These are phyloP conservation scores for Barypeithes pellucidus DNA, from an alignment of 2,888 invertebrate genomes.

Conservation along the genomic window DNA sequence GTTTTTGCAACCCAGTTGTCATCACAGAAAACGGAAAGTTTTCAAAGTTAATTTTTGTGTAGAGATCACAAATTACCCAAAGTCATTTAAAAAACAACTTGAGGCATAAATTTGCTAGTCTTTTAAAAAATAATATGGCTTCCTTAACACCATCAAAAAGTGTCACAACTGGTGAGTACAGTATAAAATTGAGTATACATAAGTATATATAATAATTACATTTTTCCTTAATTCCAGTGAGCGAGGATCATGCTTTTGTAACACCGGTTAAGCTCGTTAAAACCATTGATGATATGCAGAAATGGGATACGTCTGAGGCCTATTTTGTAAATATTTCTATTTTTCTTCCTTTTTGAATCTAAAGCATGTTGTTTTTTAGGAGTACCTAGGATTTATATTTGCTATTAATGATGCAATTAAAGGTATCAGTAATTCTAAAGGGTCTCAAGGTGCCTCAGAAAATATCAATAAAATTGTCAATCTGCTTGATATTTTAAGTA, in stretches of 20 bases:
- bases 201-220: not conserved
- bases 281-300: constrained; percentile 79
- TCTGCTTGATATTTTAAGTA: constrained; percentile 81
- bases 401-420: constrained; percentile 90
- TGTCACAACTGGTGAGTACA: constrained; percentile 33
- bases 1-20: no score
- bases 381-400: constrained; percentile 90
- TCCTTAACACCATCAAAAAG: constrained; percentile 27
- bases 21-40: no score
- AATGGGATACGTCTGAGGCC: constrained; percentile 90
- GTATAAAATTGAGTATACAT: not conserved
- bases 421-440: constrained; percentile 79
- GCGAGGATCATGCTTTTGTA: constrained; percentile 76
- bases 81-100: no score
- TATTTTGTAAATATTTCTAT: constrained; percentile 77
- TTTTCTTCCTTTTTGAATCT: constrained; percentile 29
- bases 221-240: constrained; percentile 63
- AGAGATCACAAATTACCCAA: no score
- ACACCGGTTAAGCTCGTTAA: constrained; percentile 79
- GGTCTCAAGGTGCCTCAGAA: constrained; percentile 74
- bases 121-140: not conserved
- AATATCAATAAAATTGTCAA: constrained; percentile 76
- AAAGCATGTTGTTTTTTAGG: constrained; percentile 70
- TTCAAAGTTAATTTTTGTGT: no score
- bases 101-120: no score